Evolutionary conservation across 2,113 vertebrate genomes (phyloP).

Genomic region (Morone chrysops): DNA sequence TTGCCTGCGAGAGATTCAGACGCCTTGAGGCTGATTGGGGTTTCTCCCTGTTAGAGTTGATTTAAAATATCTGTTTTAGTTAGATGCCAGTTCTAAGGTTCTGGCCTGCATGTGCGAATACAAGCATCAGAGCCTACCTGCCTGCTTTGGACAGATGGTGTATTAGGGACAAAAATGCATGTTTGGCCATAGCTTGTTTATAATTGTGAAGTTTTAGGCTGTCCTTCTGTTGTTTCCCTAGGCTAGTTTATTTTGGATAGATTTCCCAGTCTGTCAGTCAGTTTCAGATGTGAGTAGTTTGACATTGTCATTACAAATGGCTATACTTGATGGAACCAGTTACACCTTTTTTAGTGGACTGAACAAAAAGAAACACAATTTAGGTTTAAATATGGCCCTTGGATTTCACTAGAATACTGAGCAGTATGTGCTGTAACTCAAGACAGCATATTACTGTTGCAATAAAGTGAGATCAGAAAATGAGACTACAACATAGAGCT

Average conservation of each 20-base stretch:
- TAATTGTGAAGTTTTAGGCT: not conserved
- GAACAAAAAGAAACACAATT: not conserved
- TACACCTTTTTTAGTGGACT: not conserved
- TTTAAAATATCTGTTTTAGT: constrained; percentile 8
- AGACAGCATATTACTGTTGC: not conserved
- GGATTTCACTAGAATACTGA: not conserved
- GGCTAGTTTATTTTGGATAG: not conserved
- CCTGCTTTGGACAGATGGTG: constrained; percentile 29
- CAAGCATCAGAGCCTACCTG: constrained; percentile 2
- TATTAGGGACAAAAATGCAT: not conserved
- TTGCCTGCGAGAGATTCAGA: constrained; percentile 3
- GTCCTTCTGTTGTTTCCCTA: constrained; percentile 3
- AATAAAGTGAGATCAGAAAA: not conserved
- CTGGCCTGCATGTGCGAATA: not conserved
- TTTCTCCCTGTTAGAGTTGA: not conserved
- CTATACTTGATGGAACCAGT: not conserved
- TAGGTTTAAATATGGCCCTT: not conserved
- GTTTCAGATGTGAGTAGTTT: not conserved
- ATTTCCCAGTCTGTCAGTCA: not conserved
- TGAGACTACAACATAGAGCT: not conserved
- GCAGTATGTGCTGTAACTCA: not conserved
- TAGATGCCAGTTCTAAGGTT: constrained; percentile 6
- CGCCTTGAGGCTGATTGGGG: constrained; percentile 8
- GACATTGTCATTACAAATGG: not conserved
- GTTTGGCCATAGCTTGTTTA: constrained; percentile 7